These are phyloP conservation scores for Nebria salina DNA, from an alignment of 2,888 invertebrate species.

Conservation along the genomic window DNA sequence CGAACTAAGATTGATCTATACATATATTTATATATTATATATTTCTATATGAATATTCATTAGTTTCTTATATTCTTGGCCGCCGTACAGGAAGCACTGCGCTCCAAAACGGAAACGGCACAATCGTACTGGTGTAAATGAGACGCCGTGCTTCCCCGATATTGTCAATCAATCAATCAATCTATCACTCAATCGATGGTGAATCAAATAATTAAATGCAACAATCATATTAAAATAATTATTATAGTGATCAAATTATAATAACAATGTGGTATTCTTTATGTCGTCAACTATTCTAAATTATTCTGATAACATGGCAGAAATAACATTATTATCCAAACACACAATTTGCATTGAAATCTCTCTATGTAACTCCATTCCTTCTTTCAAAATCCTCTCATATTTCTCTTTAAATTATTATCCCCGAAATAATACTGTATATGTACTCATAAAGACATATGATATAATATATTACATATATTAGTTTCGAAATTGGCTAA, in stretches of 20 bases:
- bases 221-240: neutral
- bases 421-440: neutral
- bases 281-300: slow-evolving; percentile 5
- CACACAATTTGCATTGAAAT: neutral
- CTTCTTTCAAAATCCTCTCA: neutral
- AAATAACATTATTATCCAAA: slow-evolving; percentile 8
- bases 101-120: slow-evolving; percentile 14
- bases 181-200: slow-evolving; percentile 28
- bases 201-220: slow-evolving; percentile 29
- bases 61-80: slow-evolving; percentile 47
- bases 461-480: neutral
- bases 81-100: slow-evolving; percentile 45
- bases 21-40: slow-evolving; percentile 47
- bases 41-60: slow-evolving; percentile 47
- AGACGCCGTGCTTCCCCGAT: slow-evolving; percentile 40
- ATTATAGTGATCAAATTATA: neutral
- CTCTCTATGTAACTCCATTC: neutral
- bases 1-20: slow-evolving; percentile 49
- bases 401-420: neutral
- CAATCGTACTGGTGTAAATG: slow-evolving; percentile 6
- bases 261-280: slow-evolving; percentile 1
- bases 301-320: neutral
- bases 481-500: slow-evolving; percentile 44
- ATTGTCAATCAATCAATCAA: slow-evolving; percentile 38
- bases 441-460: neutral